Evolutionary conservation across 2,797 vertebrate species (phyloP).

Genomic region (Lacerta bilineata): DNA sequence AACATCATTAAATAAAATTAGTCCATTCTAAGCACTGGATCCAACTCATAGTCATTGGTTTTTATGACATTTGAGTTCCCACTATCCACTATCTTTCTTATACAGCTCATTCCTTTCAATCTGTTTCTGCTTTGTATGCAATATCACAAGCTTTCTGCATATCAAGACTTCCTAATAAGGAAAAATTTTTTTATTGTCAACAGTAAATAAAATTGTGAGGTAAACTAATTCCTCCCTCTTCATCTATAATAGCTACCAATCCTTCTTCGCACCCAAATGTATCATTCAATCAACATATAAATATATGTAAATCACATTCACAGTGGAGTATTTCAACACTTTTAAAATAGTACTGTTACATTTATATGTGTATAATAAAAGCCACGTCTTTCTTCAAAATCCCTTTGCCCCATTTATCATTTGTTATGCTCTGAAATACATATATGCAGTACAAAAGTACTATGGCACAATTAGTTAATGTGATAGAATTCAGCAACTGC

Average conservation of each 20-base stretch:
- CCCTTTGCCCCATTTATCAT: neutral
- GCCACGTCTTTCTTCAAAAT: neutral
- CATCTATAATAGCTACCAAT: neutral
- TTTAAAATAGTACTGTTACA: neutral
- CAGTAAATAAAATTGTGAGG: rapidly evolving
- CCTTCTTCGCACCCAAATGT: neutral
- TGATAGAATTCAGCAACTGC: neutral
- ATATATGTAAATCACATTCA: neutral
- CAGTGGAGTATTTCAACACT: neutral
- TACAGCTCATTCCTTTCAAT: constrained; percentile 4
- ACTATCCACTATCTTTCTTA: constrained; percentile 14
- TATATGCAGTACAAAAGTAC: neutral
- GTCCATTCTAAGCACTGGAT: too few species aligned
- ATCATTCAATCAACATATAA: neutral
- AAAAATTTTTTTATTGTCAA: constrained; percentile 24
- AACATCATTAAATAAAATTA: too few species aligned
- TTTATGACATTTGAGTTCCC: constrained; percentile 29
- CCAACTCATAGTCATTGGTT: constrained; percentile 15
- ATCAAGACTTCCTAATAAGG: neutral
- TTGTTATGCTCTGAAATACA: neutral
- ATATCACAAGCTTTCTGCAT: constrained; percentile 41
- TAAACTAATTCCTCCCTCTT: neutral
- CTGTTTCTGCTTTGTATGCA: neutral
- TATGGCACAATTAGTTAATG: constrained; percentile 13
- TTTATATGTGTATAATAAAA: neutral